Conservation (phyloP, 2,113 vertebrate species). For the Machaerirhynchus nigripectus region DNA sequence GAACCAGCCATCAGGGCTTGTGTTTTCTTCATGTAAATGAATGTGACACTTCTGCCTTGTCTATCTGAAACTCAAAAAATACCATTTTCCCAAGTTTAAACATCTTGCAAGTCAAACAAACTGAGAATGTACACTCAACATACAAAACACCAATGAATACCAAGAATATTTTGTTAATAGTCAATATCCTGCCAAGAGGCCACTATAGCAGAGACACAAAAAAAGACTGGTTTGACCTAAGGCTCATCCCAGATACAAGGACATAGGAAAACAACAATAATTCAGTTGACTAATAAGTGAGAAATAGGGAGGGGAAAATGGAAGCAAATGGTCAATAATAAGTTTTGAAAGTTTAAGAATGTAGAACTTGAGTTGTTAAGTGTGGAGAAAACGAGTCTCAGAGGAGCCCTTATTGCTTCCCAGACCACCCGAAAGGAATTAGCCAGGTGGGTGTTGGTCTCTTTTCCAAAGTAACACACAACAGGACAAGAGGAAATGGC, state of each 20-base stretch:
- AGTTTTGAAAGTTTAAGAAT: neutral
- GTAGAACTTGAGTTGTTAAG: neutral
- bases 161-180: neutral
- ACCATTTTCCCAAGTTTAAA: neutral
- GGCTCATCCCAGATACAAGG: neutral
- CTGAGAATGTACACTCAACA: neutral
- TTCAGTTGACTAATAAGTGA: neutral
- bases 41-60: neutral
- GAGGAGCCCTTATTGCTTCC: neutral
- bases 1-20: neutral
- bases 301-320: neutral
- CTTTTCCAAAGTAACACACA: neutral
- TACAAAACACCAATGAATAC: neutral
- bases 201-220: neutral
- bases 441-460: accelerated
- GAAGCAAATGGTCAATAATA: neutral
- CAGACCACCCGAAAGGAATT: neutral
- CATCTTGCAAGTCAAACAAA: neutral
- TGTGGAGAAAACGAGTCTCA: neutral
- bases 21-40: neutral
- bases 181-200: neutral
- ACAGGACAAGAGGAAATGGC: neutral
- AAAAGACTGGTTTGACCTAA: neutral
- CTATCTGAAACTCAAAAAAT: neutral
- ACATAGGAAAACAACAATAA: neutral